Evolutionary conservation across 2,113 vertebrate genomes (phyloP), one percentile per base, ranked within the genome.

Genomic region (Lethenteron camtschaticum): DNA sequence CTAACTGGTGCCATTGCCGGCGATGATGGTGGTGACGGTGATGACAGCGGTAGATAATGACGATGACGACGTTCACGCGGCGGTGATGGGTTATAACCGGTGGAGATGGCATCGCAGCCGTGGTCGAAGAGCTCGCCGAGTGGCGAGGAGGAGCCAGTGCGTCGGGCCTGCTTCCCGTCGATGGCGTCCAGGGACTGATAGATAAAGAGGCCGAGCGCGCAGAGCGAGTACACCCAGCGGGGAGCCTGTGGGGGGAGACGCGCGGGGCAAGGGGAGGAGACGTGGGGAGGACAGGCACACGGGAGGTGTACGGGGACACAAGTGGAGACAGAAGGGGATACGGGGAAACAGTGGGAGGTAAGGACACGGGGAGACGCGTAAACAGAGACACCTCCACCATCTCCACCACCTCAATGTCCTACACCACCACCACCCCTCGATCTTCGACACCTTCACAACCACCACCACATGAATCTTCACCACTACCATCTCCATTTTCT

Each of bases 181-280:
- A 99, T 96, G 70, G 92, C 94, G 58, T 99, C 94, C 82, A 99
- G 76, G 10, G 90, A 95, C 78, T 96, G 94, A 81, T 99, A 96
- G 75, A 99, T 79, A 77, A 96, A 96, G 73, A 99, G 82, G 71
- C 94, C 90, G 72, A 89, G 85, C 0, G 92, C 91, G 76, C 92
- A 96, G 57, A 89, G 80, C 74, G 96, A 79, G 75, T 99, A 99
- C 0, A 90, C 86, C 94, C 94, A 96, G 60, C 88, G 79, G 74
- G 94, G 94, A 76, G 92, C 94, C 94, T 99, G 73, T 9, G 70
- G 75, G 73, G 56, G 18, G 13, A 24, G 13, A 24, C 2, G 60
- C 8, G 12, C 18, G 56, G 68, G 24, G 9, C 8, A 58, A 60
- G 9, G 55, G 60, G 57, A 11, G n/a, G 55, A 18, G n/a, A 24